Base-by-base conservation (phyloP, 2,888 invertebrate genomes). In the Celastrina argiolus region DNA sequence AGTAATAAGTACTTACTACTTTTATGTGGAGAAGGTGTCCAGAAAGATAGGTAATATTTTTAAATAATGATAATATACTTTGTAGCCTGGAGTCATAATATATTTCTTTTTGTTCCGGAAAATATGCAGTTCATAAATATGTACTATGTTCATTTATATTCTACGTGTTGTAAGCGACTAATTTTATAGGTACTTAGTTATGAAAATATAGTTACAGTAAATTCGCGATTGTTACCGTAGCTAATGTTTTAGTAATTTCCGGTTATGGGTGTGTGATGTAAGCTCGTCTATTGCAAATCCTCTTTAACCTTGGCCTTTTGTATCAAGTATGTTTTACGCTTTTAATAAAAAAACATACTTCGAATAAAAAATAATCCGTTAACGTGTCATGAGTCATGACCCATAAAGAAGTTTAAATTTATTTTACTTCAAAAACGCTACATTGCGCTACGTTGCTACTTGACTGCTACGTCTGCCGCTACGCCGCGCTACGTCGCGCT, bases 181-280 rank as follows among this genome's bases (percentile, higher is more conserved):
- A 7, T 31, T 2, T 6, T 5, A 6, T 31, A 31, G 31, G 2
- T 31, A 31, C 31, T 31, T 31, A 7, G 7, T 1, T 31, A 0
- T 6, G 7, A 31, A 31, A 31, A 39, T 39, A 12, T 7, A 2
- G 2, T 45, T 45, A 16, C 2, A 45, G 1, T 51, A 51, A 22
- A 12, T 51, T 51, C 22, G 51, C 51, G 16, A 22, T 51, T 31
- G 14, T 31, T 16, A 18, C 18, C 7, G 18, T 8, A 34, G 14
- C 36, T 36, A 61, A 61, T 39, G 39, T 61, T 36, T 36, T 18
- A 36, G 18, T 61, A 61, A 61, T 61, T 61, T 61, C 61, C 61
- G 16, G 61, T 61, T 7, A 10, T 28, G n/a, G 1, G 36, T 22
- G 61, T 61, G 28, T 61, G 61, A 39, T 18, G 61, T 59, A 12